Percentiles rank a stretch among this genome's conserved stretches.
Conservation (phyloP, 1,140 invertebrate genomes). For the Scaptomyza montana region DNA sequence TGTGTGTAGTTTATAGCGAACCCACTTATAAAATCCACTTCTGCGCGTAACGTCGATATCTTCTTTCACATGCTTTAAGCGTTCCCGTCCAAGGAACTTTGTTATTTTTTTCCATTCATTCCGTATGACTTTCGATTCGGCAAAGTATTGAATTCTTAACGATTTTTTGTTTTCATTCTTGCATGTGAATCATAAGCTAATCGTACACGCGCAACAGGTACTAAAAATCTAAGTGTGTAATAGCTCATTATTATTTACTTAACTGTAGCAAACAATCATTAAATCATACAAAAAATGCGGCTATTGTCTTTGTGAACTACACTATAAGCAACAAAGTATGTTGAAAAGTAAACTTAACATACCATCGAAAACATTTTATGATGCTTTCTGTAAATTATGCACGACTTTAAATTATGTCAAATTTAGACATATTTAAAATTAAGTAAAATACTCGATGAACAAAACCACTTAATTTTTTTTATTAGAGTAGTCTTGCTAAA, state of each 20-base stretch:
- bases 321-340: not conserved
- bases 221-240: constrained; percentile 3
- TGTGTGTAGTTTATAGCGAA: constrained; percentile 5
- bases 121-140: constrained; percentile 57
- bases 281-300: constrained; percentile 22
- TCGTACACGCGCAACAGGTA: constrained; percentile 28
- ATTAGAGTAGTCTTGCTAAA: constrained; percentile 34
- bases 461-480: not conserved
- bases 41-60: not conserved
- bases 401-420: too few species aligned
- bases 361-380: not conserved
- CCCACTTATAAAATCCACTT: constrained; percentile 58
- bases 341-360: not conserved
- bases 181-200: constrained; percentile 16
- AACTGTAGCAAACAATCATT: constrained; percentile 19
- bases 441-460: not conserved
- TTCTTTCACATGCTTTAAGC: constrained; percentile 38
- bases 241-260: constrained; percentile 11
- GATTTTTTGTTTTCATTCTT: constrained; percentile 15
- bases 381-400: too few species aligned
- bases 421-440: too few species aligned
- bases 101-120: constrained; percentile 49
- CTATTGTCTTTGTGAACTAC: constrained; percentile 24
- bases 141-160: constrained; percentile 46
- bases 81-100: constrained; percentile 54